These are phyloP conservation scores for Pseudomyrmex concolor DNA, from an alignment of 1,140 invertebrate genomes.

Conservation along the genomic window DNA sequence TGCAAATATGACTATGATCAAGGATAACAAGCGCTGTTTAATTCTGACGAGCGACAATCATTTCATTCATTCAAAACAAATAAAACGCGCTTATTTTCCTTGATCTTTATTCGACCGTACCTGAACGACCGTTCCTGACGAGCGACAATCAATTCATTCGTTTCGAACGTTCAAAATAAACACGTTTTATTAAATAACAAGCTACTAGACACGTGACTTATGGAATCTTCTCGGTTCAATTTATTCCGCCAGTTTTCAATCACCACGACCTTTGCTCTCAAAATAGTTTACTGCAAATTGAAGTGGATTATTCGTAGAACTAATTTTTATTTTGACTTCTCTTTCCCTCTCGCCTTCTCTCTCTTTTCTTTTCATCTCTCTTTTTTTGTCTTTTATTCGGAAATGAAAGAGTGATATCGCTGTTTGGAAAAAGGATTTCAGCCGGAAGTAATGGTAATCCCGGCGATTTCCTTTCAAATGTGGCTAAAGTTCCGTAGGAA, in stretches of 20 bases:
- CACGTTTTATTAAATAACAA: conserved; percentile 53
- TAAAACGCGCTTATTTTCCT: too few species aligned
- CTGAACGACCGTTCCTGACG: too few species aligned
- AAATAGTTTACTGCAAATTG: conserved; percentile 83
- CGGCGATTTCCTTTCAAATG: conserved; percentile 81
- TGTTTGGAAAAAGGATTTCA: conserved; percentile 78
- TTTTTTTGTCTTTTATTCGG: neutral
- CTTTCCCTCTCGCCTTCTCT: neutral
- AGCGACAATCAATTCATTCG: too few species aligned
- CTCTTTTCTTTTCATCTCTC: neutral
- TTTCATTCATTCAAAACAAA: conserved; percentile 34
- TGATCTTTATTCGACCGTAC: too few species aligned
- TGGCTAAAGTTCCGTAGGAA: conserved; percentile 78
- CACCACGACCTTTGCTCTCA: neutral
- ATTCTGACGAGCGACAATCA: neutral
- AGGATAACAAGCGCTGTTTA: conserved; percentile 18
- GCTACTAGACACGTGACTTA: conserved; percentile 14
- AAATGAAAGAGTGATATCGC: conserved; percentile 61
- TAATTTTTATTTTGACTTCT: conserved; percentile 73
- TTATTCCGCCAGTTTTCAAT: conserved; percentile 12
- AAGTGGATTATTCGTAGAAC: conserved; percentile 80
- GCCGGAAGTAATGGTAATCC: conserved; percentile 83
- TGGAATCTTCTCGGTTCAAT: conserved; percentile 30
- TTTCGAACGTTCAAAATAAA: conserved; percentile 36
- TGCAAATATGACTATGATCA: neutral